These are phyloP conservation scores for Tupiocoris notatus DNA, from an alignment of 2,888 invertebrate species.

Conservation along the genomic window DNA sequence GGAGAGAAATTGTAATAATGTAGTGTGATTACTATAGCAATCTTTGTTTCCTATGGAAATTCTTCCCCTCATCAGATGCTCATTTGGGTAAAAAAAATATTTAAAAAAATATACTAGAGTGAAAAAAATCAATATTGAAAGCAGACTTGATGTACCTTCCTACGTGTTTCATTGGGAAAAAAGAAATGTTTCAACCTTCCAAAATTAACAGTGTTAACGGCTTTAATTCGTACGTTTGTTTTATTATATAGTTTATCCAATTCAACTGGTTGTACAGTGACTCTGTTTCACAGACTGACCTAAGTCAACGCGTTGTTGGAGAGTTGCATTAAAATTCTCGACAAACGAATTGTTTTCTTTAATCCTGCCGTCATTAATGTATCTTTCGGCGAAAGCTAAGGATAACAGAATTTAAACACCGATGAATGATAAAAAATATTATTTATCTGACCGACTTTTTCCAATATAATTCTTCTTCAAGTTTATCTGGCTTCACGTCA, in stretches of 20 bases:
- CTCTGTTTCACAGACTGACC: conserved; percentile 1
- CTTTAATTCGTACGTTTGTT: not conserved
- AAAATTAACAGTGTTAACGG: conserved; percentile 4
- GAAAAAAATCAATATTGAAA: not conserved
- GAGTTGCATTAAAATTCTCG: not conserved
- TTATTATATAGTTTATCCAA: not conserved
- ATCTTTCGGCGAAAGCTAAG: too few species aligned
- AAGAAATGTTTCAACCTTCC: not conserved
- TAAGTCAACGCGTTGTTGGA: not conserved
- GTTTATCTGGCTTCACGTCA: too few species aligned
- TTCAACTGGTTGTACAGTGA: not conserved
- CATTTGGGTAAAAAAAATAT: conserved; percentile 38
- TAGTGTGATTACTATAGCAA: conserved; percentile 27
- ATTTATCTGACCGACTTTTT: too few species aligned
- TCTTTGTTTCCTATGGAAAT: conserved; percentile 48
- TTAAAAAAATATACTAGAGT: not conserved
- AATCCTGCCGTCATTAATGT: too few species aligned
- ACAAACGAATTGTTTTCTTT: not conserved
- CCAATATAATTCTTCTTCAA: too few species aligned
- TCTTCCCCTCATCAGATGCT: conserved; percentile 44
- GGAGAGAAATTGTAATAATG: conserved; percentile 3
- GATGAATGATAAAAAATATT: too few species aligned
- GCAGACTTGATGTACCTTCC: not conserved
- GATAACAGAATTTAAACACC: too few species aligned
- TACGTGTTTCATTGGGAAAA: not conserved